Evolutionary conservation across 2,888 invertebrate species (phyloP).

Genomic region (Parthenolecanium corni): DNA sequence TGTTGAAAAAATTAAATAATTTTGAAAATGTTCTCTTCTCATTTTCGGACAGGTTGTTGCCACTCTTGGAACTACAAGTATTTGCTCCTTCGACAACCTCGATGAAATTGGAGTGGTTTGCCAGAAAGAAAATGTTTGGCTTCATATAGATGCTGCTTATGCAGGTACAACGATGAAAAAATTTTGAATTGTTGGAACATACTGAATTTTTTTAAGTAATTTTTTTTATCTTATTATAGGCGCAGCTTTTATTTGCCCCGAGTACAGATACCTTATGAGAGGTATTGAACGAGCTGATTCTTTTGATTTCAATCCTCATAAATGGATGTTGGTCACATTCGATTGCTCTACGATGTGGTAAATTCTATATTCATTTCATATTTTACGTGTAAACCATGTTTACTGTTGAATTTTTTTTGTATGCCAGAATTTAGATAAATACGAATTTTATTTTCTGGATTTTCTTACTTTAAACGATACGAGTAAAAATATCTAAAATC

Average conservation of each 20-base stretch:
- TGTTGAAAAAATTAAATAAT: no score
- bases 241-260: constrained; percentile 92
- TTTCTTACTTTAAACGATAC: no score
- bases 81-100: constrained; percentile 79
- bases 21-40: not conserved
- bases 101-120: constrained; percentile 58
- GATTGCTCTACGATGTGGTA: constrained; percentile 97
- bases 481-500: no score
- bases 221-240: constrained; percentile 37
- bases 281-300: constrained; percentile 85
- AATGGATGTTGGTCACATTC: constrained; percentile 98
- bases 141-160: constrained; percentile 94
- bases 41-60: constrained; percentile 45
- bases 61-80: constrained; percentile 78
- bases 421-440: no score
- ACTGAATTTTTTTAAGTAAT: not conserved
- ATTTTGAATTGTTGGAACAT: not conserved
- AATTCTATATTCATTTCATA: constrained; percentile 27
- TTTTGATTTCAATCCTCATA: constrained; percentile 98
- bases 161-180: constrained; percentile 45
- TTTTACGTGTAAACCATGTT: no score
- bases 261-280: constrained; percentile 80
- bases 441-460: no score
- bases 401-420: no score
- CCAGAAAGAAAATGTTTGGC: constrained; percentile 62